Evolutionary conservation across 2,888 invertebrate species (phyloP), one percentile per base, ranked within the genome.

Genomic region (Idaea aversata): DNA sequence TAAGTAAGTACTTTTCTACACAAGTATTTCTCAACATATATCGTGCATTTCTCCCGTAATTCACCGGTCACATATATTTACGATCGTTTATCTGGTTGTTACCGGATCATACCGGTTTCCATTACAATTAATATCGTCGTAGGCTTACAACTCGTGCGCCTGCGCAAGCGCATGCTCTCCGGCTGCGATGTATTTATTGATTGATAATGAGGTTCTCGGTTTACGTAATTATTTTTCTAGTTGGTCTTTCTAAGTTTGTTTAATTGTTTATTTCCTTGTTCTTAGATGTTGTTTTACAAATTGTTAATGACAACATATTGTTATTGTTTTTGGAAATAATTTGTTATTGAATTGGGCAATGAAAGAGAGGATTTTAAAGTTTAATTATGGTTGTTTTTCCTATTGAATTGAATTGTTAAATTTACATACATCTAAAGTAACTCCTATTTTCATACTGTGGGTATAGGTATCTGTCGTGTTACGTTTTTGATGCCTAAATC

Each of bases 51-150:
- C 60, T 34, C 67, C 69, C 68, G 72, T 74, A 72, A 69, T 67
- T 74, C 72, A 70, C 72, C 65, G 70, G 66, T 63, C 68, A 64
- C 47, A 59, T 71, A 71, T 65, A 77, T 76, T 76, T 76, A 77
- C 70, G 64, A 67, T 63, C 61, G 58, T 63, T 63, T 66, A 69
- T 68, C 67, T 62, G 66, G 61, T 64, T 65, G 64, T 68, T 70
- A 66, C 69, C 68, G 71, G 75, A 70, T 60, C 64, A 38, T 67
- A 72, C 76, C 74, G 77, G 79, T 77, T 72, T 78, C 76, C 70
- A 77, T 81, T 81, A 80, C 80, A 78, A 82, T 79, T 81, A 81
- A 82, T 80, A 81, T 74, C 69, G 71, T 72, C 76, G 72, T 74
- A 72, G 69, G 78, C 73, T 78, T 71, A 68, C 72, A 68, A 74